These are phyloP conservation scores for Xestobium rufovillosum DNA, from an alignment of 2,888 invertebrate species.

Conservation along the genomic window DNA sequence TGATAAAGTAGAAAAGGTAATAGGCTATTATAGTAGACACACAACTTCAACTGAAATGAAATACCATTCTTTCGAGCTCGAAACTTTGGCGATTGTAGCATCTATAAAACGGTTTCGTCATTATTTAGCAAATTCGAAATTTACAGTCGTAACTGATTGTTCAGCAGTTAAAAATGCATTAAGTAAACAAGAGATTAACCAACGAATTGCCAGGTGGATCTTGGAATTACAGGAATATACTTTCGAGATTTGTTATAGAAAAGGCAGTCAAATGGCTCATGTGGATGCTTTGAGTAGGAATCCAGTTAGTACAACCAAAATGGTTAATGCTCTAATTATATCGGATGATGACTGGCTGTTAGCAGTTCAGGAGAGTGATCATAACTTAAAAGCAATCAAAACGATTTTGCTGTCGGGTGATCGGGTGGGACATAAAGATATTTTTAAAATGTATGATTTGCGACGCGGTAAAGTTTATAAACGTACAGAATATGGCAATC, in stretches of 20 bases:
- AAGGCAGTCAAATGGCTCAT: neutral
- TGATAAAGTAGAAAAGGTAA: no score
- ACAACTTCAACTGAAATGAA: no score
- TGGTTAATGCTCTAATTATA: neutral
- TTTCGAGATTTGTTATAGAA: conserved; percentile 1
- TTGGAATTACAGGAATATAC: conserved; percentile 5
- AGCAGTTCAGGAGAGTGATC: conserved; percentile 5
- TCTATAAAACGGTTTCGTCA: no score
- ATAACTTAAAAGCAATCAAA: neutral
- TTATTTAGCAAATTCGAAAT: conserved; percentile 3
- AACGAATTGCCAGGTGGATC: conserved; percentile 2
- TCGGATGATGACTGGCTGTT: conserved; percentile 7
- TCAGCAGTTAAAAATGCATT: conserved; percentile 5
- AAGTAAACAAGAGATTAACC: conserved; percentile 2
- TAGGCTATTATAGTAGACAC: no score
- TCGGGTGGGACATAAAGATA: no score
- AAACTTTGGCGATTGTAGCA: no score
- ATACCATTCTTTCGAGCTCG: no score
- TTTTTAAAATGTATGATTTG: no score
- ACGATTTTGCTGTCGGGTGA: no score
- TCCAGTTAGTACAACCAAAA: neutral
- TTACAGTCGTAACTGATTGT: conserved; percentile 7
- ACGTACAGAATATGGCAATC: no score
- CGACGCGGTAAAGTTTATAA: no score
- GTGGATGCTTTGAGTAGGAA: conserved; percentile 7